Conservation (phyloP, 2,797 vertebrate genomes). For the Sciurus carolinensis region DNA sequence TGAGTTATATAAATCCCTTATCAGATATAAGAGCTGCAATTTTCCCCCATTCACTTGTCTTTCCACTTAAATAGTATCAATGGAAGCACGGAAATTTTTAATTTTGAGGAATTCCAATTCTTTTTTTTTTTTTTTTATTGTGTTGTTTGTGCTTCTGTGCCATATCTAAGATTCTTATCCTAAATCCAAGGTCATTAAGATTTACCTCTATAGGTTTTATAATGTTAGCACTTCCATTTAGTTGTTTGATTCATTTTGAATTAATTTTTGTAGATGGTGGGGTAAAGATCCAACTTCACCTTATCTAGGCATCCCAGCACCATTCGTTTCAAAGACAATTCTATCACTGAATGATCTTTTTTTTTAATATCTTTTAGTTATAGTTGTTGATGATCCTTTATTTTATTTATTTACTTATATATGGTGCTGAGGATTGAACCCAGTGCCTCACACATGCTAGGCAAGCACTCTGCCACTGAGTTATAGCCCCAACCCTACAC, state of each 20-base stretch:
- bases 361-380: too few relatives aligned
- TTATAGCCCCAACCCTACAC: neutral
- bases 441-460: too few relatives aligned
- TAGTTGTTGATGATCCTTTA: too few relatives aligned
- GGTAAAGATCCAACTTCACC: neutral
- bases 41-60: neutral
- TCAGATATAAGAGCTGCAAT: neutral
- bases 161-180: neutral
- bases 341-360: too few relatives aligned
- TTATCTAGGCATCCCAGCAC: neutral
- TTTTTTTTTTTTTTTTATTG: too few relatives aligned
- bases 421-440: too few relatives aligned
- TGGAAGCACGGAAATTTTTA: neutral
- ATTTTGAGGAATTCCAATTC: neutral
- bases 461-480: too few relatives aligned
- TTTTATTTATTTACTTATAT: too few relatives aligned
- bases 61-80: neutral
- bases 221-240: neutral
- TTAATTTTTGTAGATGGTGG: too few relatives aligned
- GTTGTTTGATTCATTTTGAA: too few relatives aligned
- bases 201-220: neutral
- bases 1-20: neutral
- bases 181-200: slow-evolving; percentile 1
- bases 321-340: neutral
- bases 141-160: too few relatives aligned